Base-by-base conservation (phyloP, 2,888 invertebrate species). In the Anorthoa munda region DNA sequence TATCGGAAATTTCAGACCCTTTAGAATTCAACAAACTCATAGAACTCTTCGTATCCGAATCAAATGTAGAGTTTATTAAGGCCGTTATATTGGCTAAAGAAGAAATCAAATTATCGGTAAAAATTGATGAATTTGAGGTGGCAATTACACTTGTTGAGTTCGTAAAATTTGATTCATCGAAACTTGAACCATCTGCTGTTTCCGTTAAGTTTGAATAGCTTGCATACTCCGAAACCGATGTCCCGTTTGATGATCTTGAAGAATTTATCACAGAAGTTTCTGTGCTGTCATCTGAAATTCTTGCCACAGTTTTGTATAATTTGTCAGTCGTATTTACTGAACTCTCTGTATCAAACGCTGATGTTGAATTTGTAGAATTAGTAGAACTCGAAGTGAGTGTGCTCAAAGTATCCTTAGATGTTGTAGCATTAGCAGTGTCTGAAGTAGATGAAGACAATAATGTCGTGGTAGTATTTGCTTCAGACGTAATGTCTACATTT, bases 361-460 rank as follows among this genome's bases (percentile, higher is more conserved):
- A 68, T 26, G 77, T 80, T 4, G 61, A 39, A 65, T 83, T 82
- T 18, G 83, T 82, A 60, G 77, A 77, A 66, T 83, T 82, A 13
- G 39, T 69, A 21, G 66, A 80, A 71, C 59, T 80, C 3, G 83
- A 80, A 50, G 21, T 73, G 5, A 73, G 51, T 63, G 60, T 64
- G 12, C 21, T 56, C 17, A 79, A 69, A 60, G 63, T 76, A 17
- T 74, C 72, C 45, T 66, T 66, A 46, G 64, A 56, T 51, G 12
- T 79, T 18, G 76, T 75, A 26, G 31, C 18, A 71, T 79, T 81
- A 48, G 46, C 51, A 60, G 23, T 66, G 13, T 83, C 66, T 51
- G 70, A 60, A 51, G 50, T 55, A 60, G 68, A 71, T 46, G 60
- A 23, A 15, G 80, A 69, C n/a, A 73, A 58, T 17, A 55, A 60